Percentiles rank a stretch among this genome's conserved stretches.
These are phyloP conservation scores for Phasia obesa DNA, from an alignment of 2,888 invertebrate genomes.

Conservation along the genomic window DNA sequence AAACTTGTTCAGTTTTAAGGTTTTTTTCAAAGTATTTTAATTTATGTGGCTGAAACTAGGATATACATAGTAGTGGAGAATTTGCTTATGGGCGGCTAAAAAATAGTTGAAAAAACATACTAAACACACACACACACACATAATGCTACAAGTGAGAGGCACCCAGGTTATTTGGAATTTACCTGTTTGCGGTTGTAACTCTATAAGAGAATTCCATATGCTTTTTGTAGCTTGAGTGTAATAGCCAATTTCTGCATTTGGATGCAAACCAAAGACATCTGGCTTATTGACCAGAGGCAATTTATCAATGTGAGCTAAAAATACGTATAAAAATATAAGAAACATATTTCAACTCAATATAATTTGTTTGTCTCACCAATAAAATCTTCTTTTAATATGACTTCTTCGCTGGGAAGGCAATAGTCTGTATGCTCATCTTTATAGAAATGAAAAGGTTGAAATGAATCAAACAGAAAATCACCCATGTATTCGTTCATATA, in stretches of 20 bases:
- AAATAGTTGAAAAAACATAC: no score
- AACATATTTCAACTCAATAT: not conserved
- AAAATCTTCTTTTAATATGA: slow-evolving; percentile 87
- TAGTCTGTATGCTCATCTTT: slow-evolving; percentile 89
- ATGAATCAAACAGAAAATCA: slow-evolving; percentile 95
- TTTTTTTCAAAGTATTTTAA: slow-evolving; percentile 22
- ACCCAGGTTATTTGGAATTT: slow-evolving; percentile 73
- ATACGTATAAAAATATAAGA: not conserved
- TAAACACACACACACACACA: no score
- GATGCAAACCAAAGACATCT: slow-evolving; percentile 95
- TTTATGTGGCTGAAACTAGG: not conserved
- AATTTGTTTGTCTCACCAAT: slow-evolving; percentile 84
- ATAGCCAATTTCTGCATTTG: slow-evolving; percentile 98
- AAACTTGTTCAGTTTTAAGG: not conserved
- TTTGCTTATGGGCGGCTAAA: no score
- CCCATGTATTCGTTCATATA: slow-evolving; percentile 98
- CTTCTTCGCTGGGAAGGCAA: slow-evolving; percentile 86
- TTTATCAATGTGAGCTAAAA: slow-evolving; percentile 88
- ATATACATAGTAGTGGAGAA: no score
- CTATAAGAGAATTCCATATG: slow-evolving; percentile 93
- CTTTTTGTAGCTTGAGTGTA: slow-evolving; percentile 93
- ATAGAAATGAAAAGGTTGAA: slow-evolving; percentile 96
- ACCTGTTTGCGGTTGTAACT: slow-evolving; percentile 95
- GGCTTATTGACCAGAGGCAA: slow-evolving; percentile 93
- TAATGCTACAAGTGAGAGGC: no score